These are phyloP conservation scores for Acanthosepion lycidas DNA, from an alignment of 2,888 invertebrate species.

Conservation along the genomic window DNA sequence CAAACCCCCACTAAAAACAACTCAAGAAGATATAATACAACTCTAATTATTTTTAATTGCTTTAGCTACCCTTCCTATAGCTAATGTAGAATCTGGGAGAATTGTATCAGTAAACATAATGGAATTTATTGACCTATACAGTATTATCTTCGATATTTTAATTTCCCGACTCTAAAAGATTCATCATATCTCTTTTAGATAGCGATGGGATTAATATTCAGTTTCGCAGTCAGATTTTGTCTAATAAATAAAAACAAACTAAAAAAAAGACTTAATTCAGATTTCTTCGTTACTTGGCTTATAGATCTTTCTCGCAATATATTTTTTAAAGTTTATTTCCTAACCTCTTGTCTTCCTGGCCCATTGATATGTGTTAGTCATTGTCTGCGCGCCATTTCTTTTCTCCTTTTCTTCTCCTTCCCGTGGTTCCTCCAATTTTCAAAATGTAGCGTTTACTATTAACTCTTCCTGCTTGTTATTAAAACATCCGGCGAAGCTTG, in stretches of 20 bases:
- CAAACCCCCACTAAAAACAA: too few species aligned
- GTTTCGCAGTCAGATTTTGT: not conserved
- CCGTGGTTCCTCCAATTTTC: not conserved
- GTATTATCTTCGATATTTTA: not conserved
- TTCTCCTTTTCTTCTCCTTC: not conserved
- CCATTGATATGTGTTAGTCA: not conserved
- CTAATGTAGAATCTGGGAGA: too few species aligned
- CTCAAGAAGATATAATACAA: too few species aligned
- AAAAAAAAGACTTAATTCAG: not conserved
- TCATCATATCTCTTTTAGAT: not conserved
- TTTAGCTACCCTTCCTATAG: too few species aligned
- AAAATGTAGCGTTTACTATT: not conserved
- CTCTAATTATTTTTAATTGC: too few species aligned
- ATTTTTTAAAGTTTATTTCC: not conserved
- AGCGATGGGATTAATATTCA: not conserved
- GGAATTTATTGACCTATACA: too few species aligned
- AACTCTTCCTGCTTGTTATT: slow-evolving; percentile 23
- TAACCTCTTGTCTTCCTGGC: not conserved
- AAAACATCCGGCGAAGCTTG: slow-evolving; percentile 33
- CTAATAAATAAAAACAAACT: not conserved
- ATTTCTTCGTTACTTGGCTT: not conserved
- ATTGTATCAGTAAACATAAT: too few species aligned
- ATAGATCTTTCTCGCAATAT: not conserved
- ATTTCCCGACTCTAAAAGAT: not conserved
- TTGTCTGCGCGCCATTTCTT: not conserved